Conservation (phyloP, 2,797 vertebrate genomes). For the Sciaenops ocellatus region DNA sequence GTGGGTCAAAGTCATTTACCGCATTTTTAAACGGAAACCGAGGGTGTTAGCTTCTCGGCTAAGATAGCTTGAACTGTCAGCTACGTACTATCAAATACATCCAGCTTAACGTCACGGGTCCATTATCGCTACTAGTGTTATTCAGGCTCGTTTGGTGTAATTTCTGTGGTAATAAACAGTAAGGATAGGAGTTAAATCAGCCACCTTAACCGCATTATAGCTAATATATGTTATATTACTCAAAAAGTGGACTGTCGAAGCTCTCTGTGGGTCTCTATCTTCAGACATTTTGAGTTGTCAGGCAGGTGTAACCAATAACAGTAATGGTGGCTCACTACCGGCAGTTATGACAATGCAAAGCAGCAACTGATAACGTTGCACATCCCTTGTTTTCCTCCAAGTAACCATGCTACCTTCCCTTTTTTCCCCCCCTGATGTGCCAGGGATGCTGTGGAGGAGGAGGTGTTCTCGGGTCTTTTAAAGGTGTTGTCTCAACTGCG, state of each 20-base stretch:
- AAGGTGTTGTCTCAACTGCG: slow-evolving; percentile 81
- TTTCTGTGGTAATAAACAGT: not conserved
- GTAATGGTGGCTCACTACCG: not conserved
- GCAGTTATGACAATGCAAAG: not conserved
- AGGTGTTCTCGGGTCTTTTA: slow-evolving; percentile 84
- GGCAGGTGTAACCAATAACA: not conserved
- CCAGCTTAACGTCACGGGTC: rapidly evolving
- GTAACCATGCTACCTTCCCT: not conserved
- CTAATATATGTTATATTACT: not conserved
- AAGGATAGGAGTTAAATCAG: not conserved
- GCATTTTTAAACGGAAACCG: not conserved
- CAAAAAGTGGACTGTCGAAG: not conserved
- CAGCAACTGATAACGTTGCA: not conserved
- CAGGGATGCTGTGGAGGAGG: slow-evolving; percentile 87
- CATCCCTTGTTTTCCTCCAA: not conserved
- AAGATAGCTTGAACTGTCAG: slow-evolving; percentile 35
- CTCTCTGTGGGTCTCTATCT: not conserved
- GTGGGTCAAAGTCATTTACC: slow-evolving; percentile 42
- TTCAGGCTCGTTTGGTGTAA: not conserved
- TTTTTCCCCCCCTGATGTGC: slow-evolving; percentile 2
- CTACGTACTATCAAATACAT: not conserved
- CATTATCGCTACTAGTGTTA: not conserved
- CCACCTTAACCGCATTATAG: not conserved
- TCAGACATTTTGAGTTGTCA: not conserved
- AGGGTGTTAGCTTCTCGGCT: slow-evolving; percentile 35